These are phyloP conservation scores for Phyllostomus hastatus DNA, from an alignment of 2,113 vertebrate species.

Conservation along the genomic window DNA sequence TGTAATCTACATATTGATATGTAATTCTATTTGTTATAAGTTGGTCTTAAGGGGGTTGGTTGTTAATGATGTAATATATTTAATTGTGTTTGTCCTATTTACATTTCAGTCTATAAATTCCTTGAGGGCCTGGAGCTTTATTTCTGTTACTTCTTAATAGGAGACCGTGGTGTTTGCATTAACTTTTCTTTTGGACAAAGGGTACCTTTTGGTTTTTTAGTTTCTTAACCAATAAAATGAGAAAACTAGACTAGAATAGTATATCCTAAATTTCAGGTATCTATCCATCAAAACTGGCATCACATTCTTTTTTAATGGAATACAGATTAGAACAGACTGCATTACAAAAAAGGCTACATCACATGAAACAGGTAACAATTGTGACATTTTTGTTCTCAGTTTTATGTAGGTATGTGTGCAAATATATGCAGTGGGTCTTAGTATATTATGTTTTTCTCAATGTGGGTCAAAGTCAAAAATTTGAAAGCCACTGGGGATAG, in stretches of 20 bases:
- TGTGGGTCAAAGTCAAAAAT: not conserved
- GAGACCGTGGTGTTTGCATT: not conserved
- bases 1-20: not conserved
- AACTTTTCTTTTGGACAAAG: not conserved
- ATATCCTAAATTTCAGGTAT: not conserved
- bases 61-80: not conserved
- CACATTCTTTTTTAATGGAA: not conserved
- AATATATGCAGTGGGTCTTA: not conserved
- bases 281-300: not conserved
- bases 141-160: conserved; percentile 6
- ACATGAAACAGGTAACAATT: not conserved
- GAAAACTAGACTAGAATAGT: not conserved
- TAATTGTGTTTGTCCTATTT: conserved; percentile 13
- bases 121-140: not conserved
- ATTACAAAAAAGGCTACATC: not conserved
- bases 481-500: not conserved
- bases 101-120: not conserved
- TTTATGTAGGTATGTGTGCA: not conserved
- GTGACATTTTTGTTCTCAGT: not conserved
- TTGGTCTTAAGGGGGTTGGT: not conserved
- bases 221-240: conserved; percentile 10
- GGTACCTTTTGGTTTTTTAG: not conserved
- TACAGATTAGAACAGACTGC: not conserved
- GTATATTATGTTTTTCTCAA: not conserved
- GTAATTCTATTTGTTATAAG: not conserved